Evolutionary conservation across 2,113 vertebrate genomes (phyloP), one percentile per base, ranked within the genome.

Genomic region (Pleuronectes platessa): DNA sequence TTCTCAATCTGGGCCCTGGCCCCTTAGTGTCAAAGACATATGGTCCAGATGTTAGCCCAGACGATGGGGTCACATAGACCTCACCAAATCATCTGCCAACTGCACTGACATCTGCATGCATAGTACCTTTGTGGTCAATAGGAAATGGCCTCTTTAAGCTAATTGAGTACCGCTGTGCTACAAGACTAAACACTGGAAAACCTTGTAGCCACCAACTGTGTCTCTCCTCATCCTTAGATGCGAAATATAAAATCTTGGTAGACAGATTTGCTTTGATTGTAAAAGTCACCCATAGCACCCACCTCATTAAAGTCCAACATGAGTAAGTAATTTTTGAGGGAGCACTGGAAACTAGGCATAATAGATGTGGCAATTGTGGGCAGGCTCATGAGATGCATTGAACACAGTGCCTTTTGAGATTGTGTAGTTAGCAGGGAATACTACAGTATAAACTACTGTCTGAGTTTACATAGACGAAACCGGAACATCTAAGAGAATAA

Each of bases 1-100:
- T 15, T 80, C 56, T 68, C 61, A 74, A 61, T 63, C 10, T 73
- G 51, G 71, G 21, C 54, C 73, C 61, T 55, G 81, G 61, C 54
- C 49, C 66, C 24, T 65, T 24, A 35, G n/a, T 82, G 42, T 59
- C 58, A 47, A 76, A 79, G 10, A 37, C 71, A 74, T 81, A 42
- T 76, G 67, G 79, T 73, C 84, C 79, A 89, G 74, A 89, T 89
- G 71, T 87, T 62, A 26, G 73, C 31, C 69, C 84, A 89, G 78
- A 87, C 78, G 81, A 82, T 45, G 40, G 78, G 68, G 42, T 72
- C 56, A 65, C 71, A 55, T 49, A 65, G 62, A 64, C 76, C 51
- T 77, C 65, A 47, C 42, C 69, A 86, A 65, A 61, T 86, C 55
- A 85, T 75, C 69, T 78, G 80, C 76, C 68, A 68, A 61, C 74